These are phyloP conservation scores for Heliothis peltigera DNA, from an alignment of 2,888 invertebrate species.

Conservation along the genomic window DNA sequence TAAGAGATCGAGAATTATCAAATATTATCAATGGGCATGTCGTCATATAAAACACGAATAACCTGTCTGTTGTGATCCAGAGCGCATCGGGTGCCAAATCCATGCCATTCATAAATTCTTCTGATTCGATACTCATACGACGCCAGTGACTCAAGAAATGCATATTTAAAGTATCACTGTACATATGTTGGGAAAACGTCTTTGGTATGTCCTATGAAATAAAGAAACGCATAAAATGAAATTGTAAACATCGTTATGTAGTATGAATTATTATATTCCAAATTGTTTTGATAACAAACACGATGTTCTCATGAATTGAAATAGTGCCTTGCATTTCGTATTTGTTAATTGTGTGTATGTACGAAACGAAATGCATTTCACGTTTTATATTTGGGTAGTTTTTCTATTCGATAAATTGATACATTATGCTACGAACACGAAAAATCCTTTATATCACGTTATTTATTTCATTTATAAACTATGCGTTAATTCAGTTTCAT, in stretches of 20 bases:
- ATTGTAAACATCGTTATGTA: neutral
- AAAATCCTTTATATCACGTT: neutral
- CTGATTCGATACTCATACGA: constrained; percentile 18
- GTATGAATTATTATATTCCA: neutral
- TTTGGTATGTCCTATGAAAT: no score
- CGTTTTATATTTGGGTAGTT: neutral
- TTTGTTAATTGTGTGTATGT: no score
- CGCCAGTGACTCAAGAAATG: constrained; percentile 26
- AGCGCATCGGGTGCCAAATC: constrained; percentile 35
- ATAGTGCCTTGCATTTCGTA: neutral
- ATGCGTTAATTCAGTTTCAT: constrained; percentile 6
- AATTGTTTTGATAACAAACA: neutral
- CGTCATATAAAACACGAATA: constrained; percentile 27
- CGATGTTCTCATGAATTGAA: neutral
- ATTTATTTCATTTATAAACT: neutral
- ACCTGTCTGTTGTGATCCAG: constrained; percentile 17
- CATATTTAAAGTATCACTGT: constrained; percentile 4
- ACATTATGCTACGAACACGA: neutral
- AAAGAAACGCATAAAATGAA: neutral
- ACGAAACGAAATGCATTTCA: neutral
- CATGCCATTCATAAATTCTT: constrained; percentile 41
- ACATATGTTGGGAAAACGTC: constrained; percentile 9
- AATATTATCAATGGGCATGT: constrained; percentile 29
- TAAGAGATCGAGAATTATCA: neutral
- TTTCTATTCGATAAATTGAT: neutral